Base-by-base conservation (phyloP, 2,797 vertebrate genomes). In the Phataginus tricuspis region DNA sequence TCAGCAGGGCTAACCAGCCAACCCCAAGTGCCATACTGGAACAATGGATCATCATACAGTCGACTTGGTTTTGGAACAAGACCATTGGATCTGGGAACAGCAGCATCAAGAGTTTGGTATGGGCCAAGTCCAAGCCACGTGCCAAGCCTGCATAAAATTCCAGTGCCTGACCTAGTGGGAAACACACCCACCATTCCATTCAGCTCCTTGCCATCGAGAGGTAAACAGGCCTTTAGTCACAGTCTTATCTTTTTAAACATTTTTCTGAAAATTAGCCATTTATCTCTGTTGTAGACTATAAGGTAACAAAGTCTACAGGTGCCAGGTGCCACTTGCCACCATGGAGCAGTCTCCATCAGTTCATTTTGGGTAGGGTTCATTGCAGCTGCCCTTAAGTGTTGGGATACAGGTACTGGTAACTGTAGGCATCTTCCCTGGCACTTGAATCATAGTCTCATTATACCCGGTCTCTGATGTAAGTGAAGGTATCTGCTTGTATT, bases 161-260 rank as follows among this genome's bases (percentile, higher is more conserved):
- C 98, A 7, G 98, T 99, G 87, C 98, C 98, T 0, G 99, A 42
- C 95, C 7, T n/a, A 1, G 77, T 19, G 0, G 68, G 92, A 68
- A 97, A 84, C 15, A 37, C 45, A 59, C 86, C 78, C 0, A n/a
- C 88, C 51, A 86, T 94, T 57, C 97, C 94, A 69, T 90, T 84
- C 34, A 64, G 25, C 78, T 97, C 80, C 51, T 34, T 45, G 39
- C 74, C 80, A 74, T 53, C 34, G 59, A 71, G 55, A 97, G 98
- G 98, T 98, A 86, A 98, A 95, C 93, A 16, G 97, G 89, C 90
- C 61, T 84, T 90, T 29, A 31, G 55, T 37, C 51, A 27, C 19
- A 53, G 8, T 29, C 63, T 0, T 87, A 5, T 55, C 82, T 78
- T 72, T 74, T 49, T 78, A 1, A 55, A 34, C 86, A 4, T 72